Base-by-base conservation (phyloP, 2,113 vertebrate species). In the Strigops habroptila region DNA sequence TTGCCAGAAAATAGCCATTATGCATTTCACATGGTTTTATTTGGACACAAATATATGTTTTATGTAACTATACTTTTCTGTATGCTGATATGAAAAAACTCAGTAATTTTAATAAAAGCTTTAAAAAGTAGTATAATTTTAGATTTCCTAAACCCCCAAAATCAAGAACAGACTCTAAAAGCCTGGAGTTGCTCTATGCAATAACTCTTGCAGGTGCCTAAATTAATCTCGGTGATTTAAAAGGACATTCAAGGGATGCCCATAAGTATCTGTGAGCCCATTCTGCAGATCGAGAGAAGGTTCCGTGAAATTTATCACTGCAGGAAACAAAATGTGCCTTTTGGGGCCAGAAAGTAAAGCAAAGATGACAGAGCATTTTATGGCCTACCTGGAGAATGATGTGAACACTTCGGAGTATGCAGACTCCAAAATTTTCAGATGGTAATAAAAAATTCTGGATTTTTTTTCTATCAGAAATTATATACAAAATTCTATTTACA, bases 51-150 rank as follows among this genome's bases (percentile, higher is more conserved):
- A 96, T 91, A 49, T 94, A 94, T 94, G 94, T 87, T 96, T 97
- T 82, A 57, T 92, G 82, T 92, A 97, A 94, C 87, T 81, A 90
- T 94, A 95, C 90, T 97, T 96, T 97, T 95, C 95, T 97, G 79
- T 95, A 95, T 88, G 86, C 84, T 94, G 90, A 96, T 97, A 95
- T 96, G 96, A 97, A 97, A 97, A 97, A 97, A 96, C n/a, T 9
- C 64, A 90, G 65, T 85, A 31, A 92, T 91, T 91, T 96, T 95
- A 94, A 95, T 88, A 85, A 95, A 96, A 96, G 49, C 87, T 95
- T 97, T 95, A 76, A 90, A 95, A 82, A 96, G 49, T 62, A 51
- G 79, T 49, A 41, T 95, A 48, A 78, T 96, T 96, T 93, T 93
- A 88, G 87, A 96, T 86, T 44, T 51, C 92, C 96, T 88, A 39